Evolutionary conservation across 23 tunicate genomes (phyloP).

Genomic region (Botrylloides violaceus): DNA sequence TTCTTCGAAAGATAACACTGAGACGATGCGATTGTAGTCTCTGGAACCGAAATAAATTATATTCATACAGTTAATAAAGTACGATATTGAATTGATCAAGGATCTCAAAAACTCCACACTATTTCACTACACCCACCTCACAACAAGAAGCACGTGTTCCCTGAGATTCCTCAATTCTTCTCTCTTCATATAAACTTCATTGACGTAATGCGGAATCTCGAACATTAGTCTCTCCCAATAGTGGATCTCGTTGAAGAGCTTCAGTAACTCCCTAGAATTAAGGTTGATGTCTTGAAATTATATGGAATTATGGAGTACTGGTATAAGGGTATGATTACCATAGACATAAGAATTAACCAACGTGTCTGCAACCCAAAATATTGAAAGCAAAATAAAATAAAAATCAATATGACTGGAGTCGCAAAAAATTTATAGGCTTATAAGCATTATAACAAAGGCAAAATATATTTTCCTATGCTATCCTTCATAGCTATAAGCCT

Average conservation of each 20-base stretch:
- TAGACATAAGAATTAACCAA: too few relatives aligned
- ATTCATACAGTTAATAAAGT: neutral
- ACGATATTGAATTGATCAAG: neutral
- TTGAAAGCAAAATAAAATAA: too few relatives aligned
- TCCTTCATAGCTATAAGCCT: too few relatives aligned
- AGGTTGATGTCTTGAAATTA: too few relatives aligned
- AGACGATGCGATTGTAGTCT: constrained; percentile 94
- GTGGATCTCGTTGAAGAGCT: constrained; percentile 88
- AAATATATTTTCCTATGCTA: too few relatives aligned
- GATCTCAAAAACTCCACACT: neutral
- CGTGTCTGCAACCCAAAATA: too few relatives aligned
- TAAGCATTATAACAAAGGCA: too few relatives aligned
- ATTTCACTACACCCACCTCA: constrained; percentile 39
- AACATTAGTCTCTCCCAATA: constrained; percentile 97
- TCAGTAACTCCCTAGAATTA: constrained; percentile 55
- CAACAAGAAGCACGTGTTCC: constrained; percentile 91
- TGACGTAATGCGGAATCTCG: constrained; percentile 95
- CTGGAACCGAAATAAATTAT: constrained; percentile 19
- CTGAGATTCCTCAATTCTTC: constrained; percentile 82
- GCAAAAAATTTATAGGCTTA: too few relatives aligned
- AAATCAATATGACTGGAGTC: too few relatives aligned
- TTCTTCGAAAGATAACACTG: constrained; percentile 58
- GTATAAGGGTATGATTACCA: too few relatives aligned
- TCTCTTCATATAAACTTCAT: constrained; percentile 73
- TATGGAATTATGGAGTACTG: too few relatives aligned